Conservation (phyloP, 2,888 invertebrate genomes). For the Parapristionchus giblindavisi region DNA sequence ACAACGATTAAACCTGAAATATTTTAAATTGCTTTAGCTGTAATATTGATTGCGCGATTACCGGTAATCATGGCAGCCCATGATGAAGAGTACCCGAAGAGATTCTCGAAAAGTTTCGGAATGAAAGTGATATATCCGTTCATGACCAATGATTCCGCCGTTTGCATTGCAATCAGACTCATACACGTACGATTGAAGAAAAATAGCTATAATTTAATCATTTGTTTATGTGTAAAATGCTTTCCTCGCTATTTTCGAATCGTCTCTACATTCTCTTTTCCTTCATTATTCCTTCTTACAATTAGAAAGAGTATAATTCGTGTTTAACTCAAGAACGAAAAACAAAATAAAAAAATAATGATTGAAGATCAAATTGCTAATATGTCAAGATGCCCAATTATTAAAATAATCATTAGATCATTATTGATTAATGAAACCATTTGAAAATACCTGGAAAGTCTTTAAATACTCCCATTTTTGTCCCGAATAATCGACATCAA, state of each 20-base stretch:
- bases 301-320: slow-evolving; percentile 6
- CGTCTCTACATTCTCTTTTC: too few species aligned
- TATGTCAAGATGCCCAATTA: too few species aligned
- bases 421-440: too few species aligned
- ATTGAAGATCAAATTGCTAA: too few species aligned
- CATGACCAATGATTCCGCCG: slow-evolving; percentile 55
- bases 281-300: too few species aligned
- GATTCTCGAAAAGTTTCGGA: slow-evolving; percentile 59
- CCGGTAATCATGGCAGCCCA: slow-evolving; percentile 54
- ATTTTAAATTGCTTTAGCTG: neutral
- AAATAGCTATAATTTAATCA: slow-evolving; percentile 43
- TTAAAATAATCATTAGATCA: too few species aligned
- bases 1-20: slow-evolving; percentile 54
- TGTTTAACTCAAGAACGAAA: too few species aligned
- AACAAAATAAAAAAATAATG: too few species aligned
- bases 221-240: neutral
- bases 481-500: slow-evolving; percentile 53
- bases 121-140: slow-evolving; percentile 63
- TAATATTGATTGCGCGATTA: slow-evolving; percentile 35
- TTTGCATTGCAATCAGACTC: slow-evolving; percentile 56
- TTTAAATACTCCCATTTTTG: slow-evolving; percentile 52
- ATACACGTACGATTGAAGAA: slow-evolving; percentile 51
- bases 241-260: neutral
- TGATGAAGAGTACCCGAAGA: slow-evolving; percentile 55
- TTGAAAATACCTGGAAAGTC: slow-evolving; percentile 45